Evolutionary conservation across 2,113 vertebrate species (phyloP).

Genomic region (Hippolais icterina): DNA sequence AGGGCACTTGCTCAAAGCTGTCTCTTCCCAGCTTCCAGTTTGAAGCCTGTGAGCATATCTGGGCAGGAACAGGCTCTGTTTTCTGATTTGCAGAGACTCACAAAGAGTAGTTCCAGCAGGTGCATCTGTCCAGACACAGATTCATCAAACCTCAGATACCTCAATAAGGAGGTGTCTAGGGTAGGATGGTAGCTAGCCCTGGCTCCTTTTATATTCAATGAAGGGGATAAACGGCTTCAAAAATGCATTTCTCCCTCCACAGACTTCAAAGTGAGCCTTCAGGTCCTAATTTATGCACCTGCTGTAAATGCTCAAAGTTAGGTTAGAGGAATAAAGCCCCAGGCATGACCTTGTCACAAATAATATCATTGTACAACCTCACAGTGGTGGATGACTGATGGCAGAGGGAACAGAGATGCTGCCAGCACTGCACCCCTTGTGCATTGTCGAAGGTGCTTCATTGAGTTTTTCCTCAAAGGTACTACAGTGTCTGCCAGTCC

Average conservation of each 20-base stretch:
- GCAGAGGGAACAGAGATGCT: neutral
- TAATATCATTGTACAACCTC: neutral
- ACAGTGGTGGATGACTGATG: neutral
- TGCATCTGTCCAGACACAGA: neutral
- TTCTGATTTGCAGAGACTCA: neutral
- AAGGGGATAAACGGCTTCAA: constrained; percentile 16
- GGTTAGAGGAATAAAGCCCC: constrained; percentile 10
- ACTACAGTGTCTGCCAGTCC: neutral
- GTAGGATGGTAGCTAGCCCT: neutral
- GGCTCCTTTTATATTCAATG: constrained; percentile 22
- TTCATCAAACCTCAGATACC: neutral
- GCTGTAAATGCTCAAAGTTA: neutral
- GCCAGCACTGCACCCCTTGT: neutral
- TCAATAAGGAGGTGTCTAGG: neutral
- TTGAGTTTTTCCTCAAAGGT: neutral
- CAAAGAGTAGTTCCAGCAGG: neutral
- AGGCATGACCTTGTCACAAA: neutral
- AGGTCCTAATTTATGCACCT: constrained; percentile 3
- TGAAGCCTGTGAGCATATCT: neutral
- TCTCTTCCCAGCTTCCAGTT: neutral
- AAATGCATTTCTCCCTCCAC: neutral
- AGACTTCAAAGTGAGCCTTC: constrained; percentile 40
- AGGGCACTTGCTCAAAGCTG: neutral
- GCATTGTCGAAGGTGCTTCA: neutral
- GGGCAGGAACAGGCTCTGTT: neutral